Conservation (phyloP, 2,797 vertebrate species). For the Pterois miles region DNA sequence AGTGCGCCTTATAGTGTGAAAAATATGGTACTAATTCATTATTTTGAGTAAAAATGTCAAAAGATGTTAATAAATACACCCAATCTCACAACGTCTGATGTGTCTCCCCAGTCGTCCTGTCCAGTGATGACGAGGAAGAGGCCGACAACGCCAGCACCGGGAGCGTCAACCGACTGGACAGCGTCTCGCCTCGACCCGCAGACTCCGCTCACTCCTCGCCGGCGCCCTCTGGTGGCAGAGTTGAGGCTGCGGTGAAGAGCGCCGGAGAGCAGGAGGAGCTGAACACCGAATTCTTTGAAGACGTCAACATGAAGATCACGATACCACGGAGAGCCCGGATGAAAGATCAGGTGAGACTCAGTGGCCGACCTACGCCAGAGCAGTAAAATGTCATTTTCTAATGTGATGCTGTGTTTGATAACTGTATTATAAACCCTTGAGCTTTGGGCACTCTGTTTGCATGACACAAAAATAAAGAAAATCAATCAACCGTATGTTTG, state of each 20-base stretch:
- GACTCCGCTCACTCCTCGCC: constrained; percentile 94
- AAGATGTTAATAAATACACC: background rate
- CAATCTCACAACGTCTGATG: background rate
- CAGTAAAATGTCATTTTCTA: no score
- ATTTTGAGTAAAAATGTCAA: background rate
- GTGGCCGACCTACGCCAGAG: no score
- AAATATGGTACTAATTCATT: no score
- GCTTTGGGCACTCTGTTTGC: background rate
- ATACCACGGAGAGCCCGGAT: constrained; percentile 89
- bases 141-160: constrained; percentile 88
- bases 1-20: no score
- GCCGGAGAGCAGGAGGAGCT: constrained; percentile 84
- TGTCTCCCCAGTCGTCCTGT: constrained; percentile 89
- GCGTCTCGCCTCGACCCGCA: constrained; percentile 89
- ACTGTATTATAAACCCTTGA: no score
- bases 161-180: constrained; percentile 88
- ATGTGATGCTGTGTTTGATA: no score
- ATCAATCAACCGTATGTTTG: background rate
- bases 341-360: constrained; percentile 90
- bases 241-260: constrained; percentile 92
- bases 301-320: constrained; percentile 83
- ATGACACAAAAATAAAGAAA: background rate
- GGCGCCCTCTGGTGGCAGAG: constrained; percentile 89
- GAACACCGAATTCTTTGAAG: constrained; percentile 80
- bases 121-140: constrained; percentile 90